These are phyloP conservation scores for Mastomys coucha DNA, from an alignment of 2,113 vertebrate species.

Conservation along the genomic window DNA sequence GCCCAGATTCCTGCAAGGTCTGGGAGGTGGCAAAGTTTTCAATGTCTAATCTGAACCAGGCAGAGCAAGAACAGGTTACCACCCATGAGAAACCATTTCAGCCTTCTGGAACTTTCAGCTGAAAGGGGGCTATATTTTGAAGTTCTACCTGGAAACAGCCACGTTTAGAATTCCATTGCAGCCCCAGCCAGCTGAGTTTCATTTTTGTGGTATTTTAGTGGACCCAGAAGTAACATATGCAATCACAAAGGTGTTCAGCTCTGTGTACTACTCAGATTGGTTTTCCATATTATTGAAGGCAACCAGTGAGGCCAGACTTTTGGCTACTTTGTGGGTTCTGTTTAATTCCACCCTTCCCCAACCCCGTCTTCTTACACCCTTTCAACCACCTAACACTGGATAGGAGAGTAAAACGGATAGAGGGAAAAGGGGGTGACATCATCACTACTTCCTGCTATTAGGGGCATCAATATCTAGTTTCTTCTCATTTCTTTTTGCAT, in stretches of 20 bases:
- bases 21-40: not conserved
- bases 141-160: not conserved
- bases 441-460: too few relatives aligned
- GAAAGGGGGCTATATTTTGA: too few relatives aligned
- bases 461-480: too few relatives aligned
- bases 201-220: not conserved
- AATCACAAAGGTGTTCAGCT: not conserved
- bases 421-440: too few relatives aligned
- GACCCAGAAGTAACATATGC: not conserved
- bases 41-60: not conserved
- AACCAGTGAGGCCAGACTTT: not conserved
- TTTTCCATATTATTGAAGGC: not conserved
- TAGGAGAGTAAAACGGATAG: too few relatives aligned
- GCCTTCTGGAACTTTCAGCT: not conserved
- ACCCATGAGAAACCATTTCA: not conserved
- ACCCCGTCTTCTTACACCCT: too few relatives aligned
- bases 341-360: too few relatives aligned
- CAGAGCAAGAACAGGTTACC: not conserved
- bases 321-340: too few relatives aligned
- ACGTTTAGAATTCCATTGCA: fast-evolving
- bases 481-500: too few relatives aligned
- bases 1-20: not conserved
- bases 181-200: not conserved
- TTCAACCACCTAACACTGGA: too few relatives aligned
- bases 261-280: not conserved